phyloP scores from a whole-genome alignment of 1,140 invertebrate genomes.

The Acromyrmex echinatior region DNA sequence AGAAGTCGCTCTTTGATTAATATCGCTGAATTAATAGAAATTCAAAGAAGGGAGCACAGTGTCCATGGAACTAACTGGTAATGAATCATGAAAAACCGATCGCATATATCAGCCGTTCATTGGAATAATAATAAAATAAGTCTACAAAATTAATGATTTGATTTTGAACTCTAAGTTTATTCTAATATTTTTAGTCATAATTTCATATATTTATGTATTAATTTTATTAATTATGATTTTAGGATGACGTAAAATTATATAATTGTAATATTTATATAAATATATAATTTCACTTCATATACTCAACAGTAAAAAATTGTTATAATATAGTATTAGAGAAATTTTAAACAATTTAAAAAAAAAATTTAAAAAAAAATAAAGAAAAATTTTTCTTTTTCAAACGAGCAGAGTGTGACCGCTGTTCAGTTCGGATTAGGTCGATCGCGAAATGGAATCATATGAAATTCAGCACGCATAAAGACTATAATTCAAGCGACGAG shows the following conservation, averaged over 20 bases:
- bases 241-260: neutral
- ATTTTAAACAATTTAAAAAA: no score
- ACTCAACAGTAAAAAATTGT: neutral
- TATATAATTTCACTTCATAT: neutral
- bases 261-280: neutral
- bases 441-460: constrained; percentile 62
- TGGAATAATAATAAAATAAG: neutral
- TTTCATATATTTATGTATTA: neutral
- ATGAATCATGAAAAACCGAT: neutral
- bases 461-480: constrained; percentile 66
- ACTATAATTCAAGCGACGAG: constrained; percentile 69
- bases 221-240: constrained; percentile 21
- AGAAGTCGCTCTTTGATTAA: constrained; percentile 76
- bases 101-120: neutral
- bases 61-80: neutral
- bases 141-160: neutral
- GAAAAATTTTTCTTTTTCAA: neutral
- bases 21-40: constrained; percentile 73
- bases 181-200: neutral
- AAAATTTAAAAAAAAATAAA: neutral
- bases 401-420: neutral
- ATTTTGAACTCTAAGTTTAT: neutral
- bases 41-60: constrained; percentile 24
- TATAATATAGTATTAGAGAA: neutral
- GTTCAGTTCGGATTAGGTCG: constrained; percentile 56